phyloP scores from a whole-genome alignment of 2,888 invertebrate species.

The Catocala fraxini region DNA sequence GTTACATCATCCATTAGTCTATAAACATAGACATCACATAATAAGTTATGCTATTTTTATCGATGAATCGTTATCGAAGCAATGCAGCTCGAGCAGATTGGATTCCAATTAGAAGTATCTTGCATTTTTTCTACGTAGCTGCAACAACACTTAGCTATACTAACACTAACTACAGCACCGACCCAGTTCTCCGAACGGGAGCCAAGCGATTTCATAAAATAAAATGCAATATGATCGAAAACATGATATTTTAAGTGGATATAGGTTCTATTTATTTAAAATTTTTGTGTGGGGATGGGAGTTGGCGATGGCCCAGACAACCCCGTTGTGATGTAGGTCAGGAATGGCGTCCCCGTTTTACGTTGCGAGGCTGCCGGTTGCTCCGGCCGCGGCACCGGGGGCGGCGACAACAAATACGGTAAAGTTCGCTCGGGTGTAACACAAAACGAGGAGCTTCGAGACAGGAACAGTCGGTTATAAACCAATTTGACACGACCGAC shows the following conservation, averaged over 20 bases:
- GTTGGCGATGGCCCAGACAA: constrained; percentile 79
- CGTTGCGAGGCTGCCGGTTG: constrained; percentile 56
- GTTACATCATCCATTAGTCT: constrained; percentile 18
- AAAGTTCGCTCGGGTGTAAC: constrained; percentile 54
- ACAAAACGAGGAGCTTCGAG: constrained; percentile 47
- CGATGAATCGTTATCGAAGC: not conserved
- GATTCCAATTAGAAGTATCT: not conserved
- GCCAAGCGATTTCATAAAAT: not conserved
- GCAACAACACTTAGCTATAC: not conserved
- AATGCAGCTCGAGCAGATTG: not conserved
- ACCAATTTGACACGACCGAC: constrained; percentile 62
- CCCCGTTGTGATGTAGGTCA: constrained; percentile 80
- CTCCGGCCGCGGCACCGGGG: constrained; percentile 30
- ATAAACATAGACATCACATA: not conserved
- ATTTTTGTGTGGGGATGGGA: constrained; percentile 55
- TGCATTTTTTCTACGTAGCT: not conserved
- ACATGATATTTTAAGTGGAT: no score
- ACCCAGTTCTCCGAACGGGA: constrained; percentile 14
- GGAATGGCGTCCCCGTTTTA: constrained; percentile 73
- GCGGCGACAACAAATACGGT: constrained; percentile 39
- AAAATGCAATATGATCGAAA: no score
- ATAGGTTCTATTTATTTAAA: constrained; percentile 43
- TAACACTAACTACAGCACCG: constrained; percentile 7
- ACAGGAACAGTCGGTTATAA: constrained; percentile 52
- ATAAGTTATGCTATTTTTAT: not conserved